Evolutionary conservation across 2,888 invertebrate species (phyloP).

Genomic region (Mylabris sibirica): DNA sequence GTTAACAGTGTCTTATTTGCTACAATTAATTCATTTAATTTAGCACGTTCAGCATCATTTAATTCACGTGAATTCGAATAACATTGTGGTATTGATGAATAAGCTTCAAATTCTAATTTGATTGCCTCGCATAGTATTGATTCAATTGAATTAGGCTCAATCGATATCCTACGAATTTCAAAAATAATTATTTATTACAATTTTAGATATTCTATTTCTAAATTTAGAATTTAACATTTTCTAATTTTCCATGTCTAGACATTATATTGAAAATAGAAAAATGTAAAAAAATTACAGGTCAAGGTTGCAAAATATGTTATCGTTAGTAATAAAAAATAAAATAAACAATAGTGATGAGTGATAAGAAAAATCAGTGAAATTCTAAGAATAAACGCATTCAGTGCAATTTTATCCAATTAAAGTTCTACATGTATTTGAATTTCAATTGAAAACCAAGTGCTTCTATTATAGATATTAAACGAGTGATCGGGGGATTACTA

Average conservation of each 20-base stretch:
- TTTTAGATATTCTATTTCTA: background rate
- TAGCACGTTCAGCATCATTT: slow-evolving; percentile 83
- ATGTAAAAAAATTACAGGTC: background rate
- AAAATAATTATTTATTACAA: background rate
- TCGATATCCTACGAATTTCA: slow-evolving; percentile 61
- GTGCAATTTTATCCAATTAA: too few relatives aligned
- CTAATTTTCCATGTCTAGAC: too few relatives aligned
- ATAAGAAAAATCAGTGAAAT: too few relatives aligned
- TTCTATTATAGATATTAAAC: too few relatives aligned
- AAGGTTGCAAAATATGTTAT: background rate
- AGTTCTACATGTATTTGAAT: too few relatives aligned
- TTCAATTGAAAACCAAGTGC: too few relatives aligned
- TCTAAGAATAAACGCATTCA: too few relatives aligned
- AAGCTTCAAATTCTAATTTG: slow-evolving; percentile 82
- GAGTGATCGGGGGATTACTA: too few relatives aligned
- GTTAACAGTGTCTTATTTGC: slow-evolving; percentile 86
- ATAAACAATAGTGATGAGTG: too few relatives aligned
- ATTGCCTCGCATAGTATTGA: slow-evolving; percentile 87
- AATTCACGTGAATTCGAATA: slow-evolving; percentile 72
- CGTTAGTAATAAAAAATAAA: too few relatives aligned
- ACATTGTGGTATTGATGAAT: slow-evolving; percentile 65
- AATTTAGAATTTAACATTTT: background rate
- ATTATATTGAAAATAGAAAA: too few relatives aligned
- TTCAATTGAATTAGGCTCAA: slow-evolving; percentile 78
- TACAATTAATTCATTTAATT: slow-evolving; percentile 82